Base-by-base conservation (phyloP, 2,797 vertebrate genomes). In the Paramormyrops hopkinsi region DNA sequence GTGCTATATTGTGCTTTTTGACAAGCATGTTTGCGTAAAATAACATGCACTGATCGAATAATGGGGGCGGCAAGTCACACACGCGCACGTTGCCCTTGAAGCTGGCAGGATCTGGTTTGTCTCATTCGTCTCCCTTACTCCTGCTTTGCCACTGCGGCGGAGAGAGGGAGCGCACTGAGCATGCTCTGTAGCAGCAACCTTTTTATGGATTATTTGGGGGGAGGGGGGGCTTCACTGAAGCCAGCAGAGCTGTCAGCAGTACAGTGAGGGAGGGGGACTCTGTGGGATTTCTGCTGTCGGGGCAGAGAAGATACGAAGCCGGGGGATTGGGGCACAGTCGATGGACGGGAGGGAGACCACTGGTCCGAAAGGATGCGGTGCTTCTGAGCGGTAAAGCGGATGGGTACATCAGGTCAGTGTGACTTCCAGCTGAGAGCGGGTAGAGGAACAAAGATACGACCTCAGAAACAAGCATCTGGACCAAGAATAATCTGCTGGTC, bases 131-230 rank as follows among this genome's bases (percentile, higher is more conserved):
- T 91, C 83, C 69, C 89, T 90, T 46, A 91, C 29, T 88, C 90
- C 88, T 82, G 54, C 89, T 90, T 89, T 90, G 90, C 89, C 92
- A 94, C 94, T 96, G 96, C 96, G 94, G 94, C 92, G 88, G 69
- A 90, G 69, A 3, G 11, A 54, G 88, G 89, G 87, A 88, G 87
- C 92, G 86, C 90, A 94, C 92, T 94, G 95, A 94, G 88, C 89
- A 69, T 85, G 89, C 90, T 90, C 86, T 9, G 65, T 89, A 89
- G 88, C 88, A 87, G 86, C 88, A 44, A 14, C 59, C 88, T 88
- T 25, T 50, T 44, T 33, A 65, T 84, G 84, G 90, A 79, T 87
- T 19, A 88, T 33, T 59, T n/a, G n/a, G 91, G 90, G 89, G 86
- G 90, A 93, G 90, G 69, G 69, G 33, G 76, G 44, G 46, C 29